These are phyloP conservation scores for Tinamus major DNA, from an alignment of 2,797 vertebrate genomes.

Conservation along the genomic window DNA sequence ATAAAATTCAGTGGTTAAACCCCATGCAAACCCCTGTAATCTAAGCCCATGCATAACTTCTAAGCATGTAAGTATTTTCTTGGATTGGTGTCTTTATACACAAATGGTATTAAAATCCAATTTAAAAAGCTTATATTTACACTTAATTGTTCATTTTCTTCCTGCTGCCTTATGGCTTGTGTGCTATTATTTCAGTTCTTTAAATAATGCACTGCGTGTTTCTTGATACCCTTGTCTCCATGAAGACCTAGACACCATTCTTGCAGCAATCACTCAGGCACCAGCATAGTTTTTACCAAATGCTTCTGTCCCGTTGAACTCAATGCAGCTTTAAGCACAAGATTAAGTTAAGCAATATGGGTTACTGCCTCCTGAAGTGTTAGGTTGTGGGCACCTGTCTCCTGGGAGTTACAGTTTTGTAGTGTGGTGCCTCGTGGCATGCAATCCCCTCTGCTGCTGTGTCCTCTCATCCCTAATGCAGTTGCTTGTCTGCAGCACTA, in stretches of 20 bases:
- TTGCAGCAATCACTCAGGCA: not conserved
- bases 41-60: not conserved
- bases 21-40: not conserved
- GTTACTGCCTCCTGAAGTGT: not conserved
- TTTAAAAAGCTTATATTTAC: not conserved
- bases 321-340: not conserved
- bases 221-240: not conserved
- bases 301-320: not conserved
- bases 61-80: not conserved
- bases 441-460: not conserved
- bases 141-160: not conserved
- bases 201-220: not conserved
- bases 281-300: not conserved
- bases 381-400: not conserved
- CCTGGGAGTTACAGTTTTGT: not conserved
- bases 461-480: not conserved
- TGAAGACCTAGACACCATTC: not conserved
- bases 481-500: not conserved
- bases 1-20: not conserved
- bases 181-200: not conserved
- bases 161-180: rapidly evolving
- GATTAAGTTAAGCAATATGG: not conserved
- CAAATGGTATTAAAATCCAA: not conserved
- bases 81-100: not conserved
- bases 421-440: not conserved